These are phyloP conservation scores for Apodemia duryi DNA, from an alignment of 2,888 invertebrate genomes.

Conservation along the genomic window DNA sequence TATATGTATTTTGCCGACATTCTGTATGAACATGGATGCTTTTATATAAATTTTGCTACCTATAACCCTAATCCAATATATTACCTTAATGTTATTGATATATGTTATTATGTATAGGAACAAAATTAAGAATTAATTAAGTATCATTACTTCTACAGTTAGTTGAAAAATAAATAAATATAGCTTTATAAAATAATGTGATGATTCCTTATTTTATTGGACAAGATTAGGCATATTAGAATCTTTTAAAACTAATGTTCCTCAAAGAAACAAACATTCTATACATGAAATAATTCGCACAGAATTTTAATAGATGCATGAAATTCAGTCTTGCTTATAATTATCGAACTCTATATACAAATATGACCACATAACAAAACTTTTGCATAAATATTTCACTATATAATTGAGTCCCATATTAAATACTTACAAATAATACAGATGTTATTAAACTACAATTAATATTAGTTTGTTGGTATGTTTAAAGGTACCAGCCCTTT, in stretches of 20 bases:
- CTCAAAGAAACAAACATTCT: constrained; percentile 20
- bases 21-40: background rate
- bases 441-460: constrained; percentile 51
- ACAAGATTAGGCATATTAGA: constrained; percentile 74
- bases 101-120: constrained; percentile 33
- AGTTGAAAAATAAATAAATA: constrained; percentile 65
- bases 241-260: constrained; percentile 34
- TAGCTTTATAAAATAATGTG: constrained; percentile 63
- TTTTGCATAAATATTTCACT: constrained; percentile 61
- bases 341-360: constrained; percentile 63
- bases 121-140: constrained; percentile 35
- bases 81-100: constrained; percentile 5
- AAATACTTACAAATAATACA: constrained; percentile 67
- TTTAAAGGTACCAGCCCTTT: constrained; percentile 63
- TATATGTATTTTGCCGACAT: background rate
- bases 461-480: constrained; percentile 48
- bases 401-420: constrained; percentile 76
- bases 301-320: constrained; percentile 41
- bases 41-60: constrained; percentile 9
- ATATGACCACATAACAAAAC: constrained; percentile 49
- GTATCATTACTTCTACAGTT: constrained; percentile 45
- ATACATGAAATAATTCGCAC: background rate
- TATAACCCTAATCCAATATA: constrained; percentile 1
- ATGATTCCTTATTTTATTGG: constrained; percentile 64
- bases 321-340: constrained; percentile 67